Percentiles rank a stretch among this genome's conserved stretches.
Evolutionary conservation across 2,113 vertebrate species (phyloP).

Genomic region (Podarcis cretensis): DNA sequence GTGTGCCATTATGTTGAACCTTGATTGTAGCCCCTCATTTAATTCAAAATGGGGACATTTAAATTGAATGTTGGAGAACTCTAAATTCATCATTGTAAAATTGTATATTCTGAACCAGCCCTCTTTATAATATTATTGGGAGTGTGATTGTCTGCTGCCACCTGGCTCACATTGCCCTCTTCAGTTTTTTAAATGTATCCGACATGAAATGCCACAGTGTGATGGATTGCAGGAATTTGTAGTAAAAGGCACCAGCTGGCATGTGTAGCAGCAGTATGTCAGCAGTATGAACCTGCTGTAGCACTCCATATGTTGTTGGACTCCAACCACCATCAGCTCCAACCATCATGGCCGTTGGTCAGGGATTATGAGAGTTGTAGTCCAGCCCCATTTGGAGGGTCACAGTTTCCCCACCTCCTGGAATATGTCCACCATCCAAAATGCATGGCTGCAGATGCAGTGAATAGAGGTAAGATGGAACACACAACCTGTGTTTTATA

Average conservation of each 20-base stretch:
- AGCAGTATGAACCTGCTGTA: background rate
- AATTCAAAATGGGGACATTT: background rate
- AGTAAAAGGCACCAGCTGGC: background rate
- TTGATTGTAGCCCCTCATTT: background rate
- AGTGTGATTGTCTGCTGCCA: background rate
- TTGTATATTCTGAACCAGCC: background rate
- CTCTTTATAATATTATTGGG: background rate
- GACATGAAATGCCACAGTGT: background rate
- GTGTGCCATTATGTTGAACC: too few species aligned
- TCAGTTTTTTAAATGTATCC: background rate
- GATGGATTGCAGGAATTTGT: background rate
- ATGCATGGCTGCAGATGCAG: background rate
- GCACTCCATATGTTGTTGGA: too few species aligned
- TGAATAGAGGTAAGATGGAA: background rate
- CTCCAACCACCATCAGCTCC: too few species aligned
- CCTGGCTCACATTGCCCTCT: background rate
- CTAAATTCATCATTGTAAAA: background rate
- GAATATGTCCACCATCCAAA: background rate
- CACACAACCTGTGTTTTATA: background rate
- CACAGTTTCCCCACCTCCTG: background rate
- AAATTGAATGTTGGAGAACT: background rate
- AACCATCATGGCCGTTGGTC: too few species aligned
- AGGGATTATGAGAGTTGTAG: too few species aligned
- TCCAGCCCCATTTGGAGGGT: too few species aligned
- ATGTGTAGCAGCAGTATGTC: background rate